Evolutionary conservation across 2,888 invertebrate genomes (phyloP), one percentile per base, ranked within the genome.

Genomic region (Tromatobia lineatoria): DNA sequence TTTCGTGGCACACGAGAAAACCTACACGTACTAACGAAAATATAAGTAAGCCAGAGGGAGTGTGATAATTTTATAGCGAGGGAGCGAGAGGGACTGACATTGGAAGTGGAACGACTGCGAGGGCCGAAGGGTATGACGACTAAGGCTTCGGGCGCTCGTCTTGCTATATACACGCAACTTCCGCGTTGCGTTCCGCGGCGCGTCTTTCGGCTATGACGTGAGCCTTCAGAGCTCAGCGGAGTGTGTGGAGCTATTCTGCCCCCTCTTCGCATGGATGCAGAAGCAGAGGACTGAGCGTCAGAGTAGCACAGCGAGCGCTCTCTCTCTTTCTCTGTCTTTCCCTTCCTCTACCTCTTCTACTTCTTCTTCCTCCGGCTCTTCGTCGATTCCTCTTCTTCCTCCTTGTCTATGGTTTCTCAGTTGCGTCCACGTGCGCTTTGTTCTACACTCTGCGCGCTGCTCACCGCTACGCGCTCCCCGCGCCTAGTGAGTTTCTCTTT

Each of bases 391-490:
- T 47, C 66, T 34, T 71, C 80, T 80, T 75, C 64, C 71, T 77
- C 67, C 25, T 52, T 54, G 77, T 57, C 57, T 61, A 45, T 1
- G 59, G 71, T 75, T 75, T 71, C 74, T 75, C 59, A 45, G 61
- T 70, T 77, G 64, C 66, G 74, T 85, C 84, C 87, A 87, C 85
- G 87, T 87, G 87, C 85, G 84, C 84, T 87, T 87, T 85, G 81
- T 85, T 86, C 73, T 74, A 81, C 74, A 78, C 69, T 47, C 47
- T 83, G 76, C 76, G 78, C 80, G 64, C 61, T 74, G 50, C 71
- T 73, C 77, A 57, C 50, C 67, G 69, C 69, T 73, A 57, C 25
- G 25, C 71, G 54, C 45, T 67, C 29, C 67, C 47, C 54, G 61
- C 77, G 57, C n/a, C 34, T 50, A 23, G 20, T 50, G 52, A 79